phyloP scores from a whole-genome alignment of 2,888 invertebrate genomes.

The Erebia epiphron region DNA sequence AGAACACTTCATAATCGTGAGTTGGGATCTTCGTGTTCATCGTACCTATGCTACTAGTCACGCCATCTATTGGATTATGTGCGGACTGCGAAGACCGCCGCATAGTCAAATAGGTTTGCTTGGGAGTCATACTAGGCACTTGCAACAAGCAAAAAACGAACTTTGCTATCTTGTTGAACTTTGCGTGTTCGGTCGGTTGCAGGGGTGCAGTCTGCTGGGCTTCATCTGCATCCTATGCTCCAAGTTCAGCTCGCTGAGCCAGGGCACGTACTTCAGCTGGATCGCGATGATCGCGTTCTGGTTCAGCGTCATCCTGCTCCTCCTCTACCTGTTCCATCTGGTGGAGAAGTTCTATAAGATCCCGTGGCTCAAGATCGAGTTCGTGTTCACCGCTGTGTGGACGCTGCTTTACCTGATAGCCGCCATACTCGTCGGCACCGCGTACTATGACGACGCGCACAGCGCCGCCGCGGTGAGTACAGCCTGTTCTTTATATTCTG shows the following conservation, averaged over 20 bases:
- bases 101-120: no score
- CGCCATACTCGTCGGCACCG: conserved; percentile 85
- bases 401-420: conserved; percentile 89
- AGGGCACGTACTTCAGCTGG: conserved; percentile 89
- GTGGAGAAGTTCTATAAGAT: conserved; percentile 92
- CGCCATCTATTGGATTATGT: no score
- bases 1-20: no score
- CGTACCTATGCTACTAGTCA: no score
- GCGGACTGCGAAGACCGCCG: no score
- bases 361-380: conserved; percentile 93
- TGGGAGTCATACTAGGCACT: no score
- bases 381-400: conserved; percentile 89
- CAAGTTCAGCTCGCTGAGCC: conserved; percentile 71
- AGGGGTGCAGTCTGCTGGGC: conserved; percentile 88
- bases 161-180: no score
- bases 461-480: conserved; percentile 89
- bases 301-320: conserved; percentile 90
- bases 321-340: conserved; percentile 92
- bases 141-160: no score
- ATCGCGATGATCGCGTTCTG: conserved; percentile 93
- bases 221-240: conserved; percentile 91
- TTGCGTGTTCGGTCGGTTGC: conserved; percentile 25
- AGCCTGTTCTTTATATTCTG: background rate
- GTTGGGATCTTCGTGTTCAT: no score
- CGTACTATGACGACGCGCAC: conserved; percentile 76